These are phyloP conservation scores for Laothoe populi DNA, from an alignment of 2,888 invertebrate species.

Conservation along the genomic window DNA sequence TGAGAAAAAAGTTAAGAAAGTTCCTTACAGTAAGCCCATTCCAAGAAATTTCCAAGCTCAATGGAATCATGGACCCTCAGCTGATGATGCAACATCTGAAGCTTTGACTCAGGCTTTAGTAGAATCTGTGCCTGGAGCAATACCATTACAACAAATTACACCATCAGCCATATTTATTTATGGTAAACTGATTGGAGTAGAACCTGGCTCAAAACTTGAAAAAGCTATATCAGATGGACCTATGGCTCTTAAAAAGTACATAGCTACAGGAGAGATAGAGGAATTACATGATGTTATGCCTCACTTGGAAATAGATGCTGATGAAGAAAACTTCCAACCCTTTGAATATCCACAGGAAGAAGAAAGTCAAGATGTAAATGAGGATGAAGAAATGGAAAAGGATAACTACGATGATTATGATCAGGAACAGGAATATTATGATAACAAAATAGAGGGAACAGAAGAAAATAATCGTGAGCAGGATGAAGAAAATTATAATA, in stretches of 20 bases:
- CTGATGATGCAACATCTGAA: slow-evolving; percentile 83
- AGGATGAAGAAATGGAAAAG: slow-evolving; percentile 56
- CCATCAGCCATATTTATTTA: slow-evolving; percentile 93
- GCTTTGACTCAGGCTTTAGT: slow-evolving; percentile 89
- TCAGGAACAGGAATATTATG: slow-evolving; percentile 68
- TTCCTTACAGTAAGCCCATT: slow-evolving; percentile 98
- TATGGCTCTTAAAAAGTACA: slow-evolving; percentile 90
- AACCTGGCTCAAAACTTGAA: slow-evolving; percentile 90
- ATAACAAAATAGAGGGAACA: slow-evolving; percentile 71
- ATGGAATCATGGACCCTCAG: slow-evolving; percentile 92
- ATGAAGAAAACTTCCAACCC: slow-evolving; percentile 74
- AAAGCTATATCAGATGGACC: slow-evolving; percentile 91
- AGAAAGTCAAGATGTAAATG: slow-evolving; percentile 52
- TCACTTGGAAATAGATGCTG: slow-evolving; percentile 86
- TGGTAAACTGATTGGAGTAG: slow-evolving; percentile 92
- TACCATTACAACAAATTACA: slow-evolving; percentile 90
- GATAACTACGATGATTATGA: slow-evolving; percentile 60
- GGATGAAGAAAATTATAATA: slow-evolving; percentile 64
- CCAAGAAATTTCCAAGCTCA: slow-evolving; percentile 98
- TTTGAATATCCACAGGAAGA: slow-evolving; percentile 75
- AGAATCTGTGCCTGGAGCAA: slow-evolving; percentile 91
- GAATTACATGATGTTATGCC: slow-evolving; percentile 92
- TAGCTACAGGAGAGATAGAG: slow-evolving; percentile 92
- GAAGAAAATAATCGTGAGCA: slow-evolving; percentile 70
- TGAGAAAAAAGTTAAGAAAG: slow-evolving; percentile 91